These are phyloP conservation scores for Fregata magnificens DNA, from an alignment of 2,113 vertebrate species.

Conservation along the genomic window DNA sequence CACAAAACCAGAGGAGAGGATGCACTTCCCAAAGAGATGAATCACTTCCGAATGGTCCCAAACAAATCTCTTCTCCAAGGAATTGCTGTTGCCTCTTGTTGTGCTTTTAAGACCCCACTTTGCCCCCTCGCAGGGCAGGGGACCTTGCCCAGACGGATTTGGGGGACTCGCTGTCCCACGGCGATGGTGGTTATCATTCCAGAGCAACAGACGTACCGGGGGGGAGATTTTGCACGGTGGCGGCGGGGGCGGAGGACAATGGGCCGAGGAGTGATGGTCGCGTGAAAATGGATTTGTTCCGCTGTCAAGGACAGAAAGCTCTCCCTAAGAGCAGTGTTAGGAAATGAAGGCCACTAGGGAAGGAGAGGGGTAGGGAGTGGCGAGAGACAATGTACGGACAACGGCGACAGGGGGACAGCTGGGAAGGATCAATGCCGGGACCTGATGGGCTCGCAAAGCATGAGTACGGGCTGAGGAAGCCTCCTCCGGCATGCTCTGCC, in stretches of 20 bases:
- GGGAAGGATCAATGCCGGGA: not conserved
- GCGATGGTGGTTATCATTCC: constrained; percentile 8
- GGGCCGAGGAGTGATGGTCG: not conserved
- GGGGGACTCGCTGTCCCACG: not conserved
- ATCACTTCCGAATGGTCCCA: not conserved
- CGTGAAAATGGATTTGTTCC: constrained; percentile 78
- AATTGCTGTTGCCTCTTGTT: not conserved
- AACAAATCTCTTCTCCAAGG: not conserved
- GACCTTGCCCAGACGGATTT: not conserved
- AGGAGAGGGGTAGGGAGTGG: not conserved
- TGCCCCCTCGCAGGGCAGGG: not conserved
- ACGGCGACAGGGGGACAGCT: not conserved
- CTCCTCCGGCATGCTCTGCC: not conserved
- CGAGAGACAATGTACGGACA: not conserved
- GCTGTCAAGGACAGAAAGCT: constrained; percentile 67
- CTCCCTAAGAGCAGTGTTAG: constrained; percentile 39
- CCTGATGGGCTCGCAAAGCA: not conserved
- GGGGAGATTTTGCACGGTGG: constrained; percentile 10
- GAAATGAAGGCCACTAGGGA: constrained; percentile 44
- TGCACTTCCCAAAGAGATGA: not conserved
- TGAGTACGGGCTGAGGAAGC: accelerated
- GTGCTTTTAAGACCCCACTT: not conserved
- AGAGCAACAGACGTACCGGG: not conserved
- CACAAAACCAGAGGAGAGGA: not conserved
- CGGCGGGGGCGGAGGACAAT: not conserved